These are phyloP conservation scores for Brachionus rotundiformis DNA, from an alignment of 1,140 invertebrate genomes.

Conservation along the genomic window DNA sequence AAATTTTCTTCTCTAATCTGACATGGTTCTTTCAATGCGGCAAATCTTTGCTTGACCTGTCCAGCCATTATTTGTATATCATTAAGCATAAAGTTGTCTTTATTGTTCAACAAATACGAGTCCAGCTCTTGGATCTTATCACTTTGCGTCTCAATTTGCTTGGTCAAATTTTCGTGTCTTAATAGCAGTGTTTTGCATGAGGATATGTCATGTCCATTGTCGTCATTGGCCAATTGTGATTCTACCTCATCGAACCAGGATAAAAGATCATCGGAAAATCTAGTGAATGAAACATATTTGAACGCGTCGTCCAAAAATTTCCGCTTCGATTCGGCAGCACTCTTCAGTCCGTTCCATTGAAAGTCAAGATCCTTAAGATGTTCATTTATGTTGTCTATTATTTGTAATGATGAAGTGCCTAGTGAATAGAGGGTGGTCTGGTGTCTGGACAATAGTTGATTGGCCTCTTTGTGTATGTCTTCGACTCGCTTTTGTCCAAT, in stretches of 20 bases:
- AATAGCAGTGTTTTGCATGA: conserved; percentile 22
- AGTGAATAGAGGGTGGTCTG: conserved; percentile 32
- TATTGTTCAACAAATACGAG: neutral
- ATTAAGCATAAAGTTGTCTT: conserved; percentile 34
- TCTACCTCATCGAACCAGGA: conserved; percentile 45
- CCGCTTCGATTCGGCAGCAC: neutral
- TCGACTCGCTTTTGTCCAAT: conserved; percentile 12
- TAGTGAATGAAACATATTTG: conserved; percentile 14
- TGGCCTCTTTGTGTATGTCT: conserved; percentile 35
- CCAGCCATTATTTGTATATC: neutral
- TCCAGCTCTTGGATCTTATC: conserved; percentile 29
- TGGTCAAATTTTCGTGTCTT: conserved; percentile 28
- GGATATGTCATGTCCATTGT: conserved; percentile 45
- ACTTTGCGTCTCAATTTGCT: conserved; percentile 36
- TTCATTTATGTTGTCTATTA: conserved; percentile 25
- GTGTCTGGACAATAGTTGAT: neutral
- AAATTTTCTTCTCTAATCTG: conserved; percentile 35
- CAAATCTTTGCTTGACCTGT: neutral
- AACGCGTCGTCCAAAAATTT: conserved; percentile 43
- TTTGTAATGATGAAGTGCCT: neutral
- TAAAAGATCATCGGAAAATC: conserved; percentile 31
- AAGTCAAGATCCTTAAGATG: conserved; percentile 15
- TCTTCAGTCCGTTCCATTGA: conserved; percentile 35
- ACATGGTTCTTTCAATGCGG: conserved; percentile 27
- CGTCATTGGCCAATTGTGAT: conserved; percentile 27